Conservation (phyloP, 1,140 invertebrate genomes). For the Eupristina koningsbergeri region DNA sequence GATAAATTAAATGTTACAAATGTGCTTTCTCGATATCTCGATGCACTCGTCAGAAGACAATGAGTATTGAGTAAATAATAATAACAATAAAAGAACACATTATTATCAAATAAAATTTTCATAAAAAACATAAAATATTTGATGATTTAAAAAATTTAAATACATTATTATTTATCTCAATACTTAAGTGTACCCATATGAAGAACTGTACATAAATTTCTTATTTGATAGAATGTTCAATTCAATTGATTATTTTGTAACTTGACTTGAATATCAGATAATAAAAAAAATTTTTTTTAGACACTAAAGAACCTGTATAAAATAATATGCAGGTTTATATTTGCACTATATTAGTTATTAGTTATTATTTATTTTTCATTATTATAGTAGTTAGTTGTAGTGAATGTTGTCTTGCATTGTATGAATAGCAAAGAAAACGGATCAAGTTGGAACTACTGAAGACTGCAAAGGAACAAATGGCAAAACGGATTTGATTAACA, state of each 20-base stretch:
- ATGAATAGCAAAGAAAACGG: not conserved
- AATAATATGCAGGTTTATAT: not conserved
- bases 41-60: not conserved
- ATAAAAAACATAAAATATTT: too few species aligned
- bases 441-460: not conserved
- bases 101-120: too few species aligned
- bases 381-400: constrained; percentile 38
- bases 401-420: constrained; percentile 34
- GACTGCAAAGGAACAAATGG: not conserved
- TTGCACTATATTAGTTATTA: not conserved
- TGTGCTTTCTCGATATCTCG: not conserved
- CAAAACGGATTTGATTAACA: not conserved
- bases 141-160: too few species aligned
- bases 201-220: not conserved
- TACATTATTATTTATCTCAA: too few species aligned
- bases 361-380: not conserved
- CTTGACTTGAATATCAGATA: not conserved
- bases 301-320: not conserved
- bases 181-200: too few species aligned
- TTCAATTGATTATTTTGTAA: not conserved
- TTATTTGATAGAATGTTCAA: not conserved
- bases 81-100: too few species aligned
- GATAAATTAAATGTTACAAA: not conserved
- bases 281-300: too few species aligned
- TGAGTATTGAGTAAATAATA: too few species aligned